Evolutionary conservation across 2,113 vertebrate species (phyloP).

Genomic region (Columbina picui): DNA sequence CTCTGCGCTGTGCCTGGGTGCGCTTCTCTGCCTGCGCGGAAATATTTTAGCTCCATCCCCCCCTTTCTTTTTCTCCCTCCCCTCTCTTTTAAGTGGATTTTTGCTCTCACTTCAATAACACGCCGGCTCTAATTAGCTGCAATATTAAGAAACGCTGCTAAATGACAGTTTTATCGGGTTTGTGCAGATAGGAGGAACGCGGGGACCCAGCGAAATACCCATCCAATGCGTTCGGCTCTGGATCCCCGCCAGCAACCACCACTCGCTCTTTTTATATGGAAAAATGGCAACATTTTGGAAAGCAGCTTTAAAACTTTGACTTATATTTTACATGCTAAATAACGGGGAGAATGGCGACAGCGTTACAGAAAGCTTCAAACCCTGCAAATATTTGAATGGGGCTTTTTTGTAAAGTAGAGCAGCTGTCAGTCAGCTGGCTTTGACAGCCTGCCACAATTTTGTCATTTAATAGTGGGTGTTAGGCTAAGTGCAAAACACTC

Average conservation of each 20-base stretch:
- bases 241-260: constrained; percentile 57
- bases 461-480: constrained; percentile 83
- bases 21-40: not conserved
- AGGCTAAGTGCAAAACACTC: constrained; percentile 83
- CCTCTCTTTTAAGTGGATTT: constrained; percentile 56
- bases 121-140: constrained; percentile 22
- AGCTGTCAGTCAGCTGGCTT: constrained; percentile 88
- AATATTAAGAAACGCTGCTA: constrained; percentile 56
- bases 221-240: not conserved
- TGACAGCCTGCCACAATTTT: constrained; percentile 88
- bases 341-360: constrained; percentile 74
- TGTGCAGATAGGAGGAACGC: constrained; percentile 58
- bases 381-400: constrained; percentile 81
- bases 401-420: constrained; percentile 78
- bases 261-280: constrained; percentile 69
- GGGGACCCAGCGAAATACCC: constrained; percentile 35
- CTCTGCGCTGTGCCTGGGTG: not conserved
- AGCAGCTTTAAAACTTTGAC: constrained; percentile 76
- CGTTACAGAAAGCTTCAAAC: constrained; percentile 73
- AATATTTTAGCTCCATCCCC: not conserved
- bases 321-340: constrained; percentile 78
- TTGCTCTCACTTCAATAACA: constrained; percentile 60
- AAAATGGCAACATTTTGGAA: constrained; percentile 76
- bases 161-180: constrained; percentile 55
- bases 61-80: not conserved